Evolutionary conservation across 2,797 vertebrate species (phyloP).

Genomic region (Morelia viridis): DNA sequence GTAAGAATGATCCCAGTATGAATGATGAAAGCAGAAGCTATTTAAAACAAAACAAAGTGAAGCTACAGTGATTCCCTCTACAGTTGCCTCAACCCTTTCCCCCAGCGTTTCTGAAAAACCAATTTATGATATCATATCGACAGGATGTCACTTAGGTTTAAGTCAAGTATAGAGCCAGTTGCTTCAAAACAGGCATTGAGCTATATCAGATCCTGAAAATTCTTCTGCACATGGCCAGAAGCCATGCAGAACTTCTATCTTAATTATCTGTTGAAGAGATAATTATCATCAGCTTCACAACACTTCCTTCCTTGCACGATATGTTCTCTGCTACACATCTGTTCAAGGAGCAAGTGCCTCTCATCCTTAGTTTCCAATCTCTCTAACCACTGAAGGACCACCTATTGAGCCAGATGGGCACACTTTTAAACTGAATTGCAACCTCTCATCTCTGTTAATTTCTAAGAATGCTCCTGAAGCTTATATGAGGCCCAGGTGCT

Average conservation of each 20-base stretch:
- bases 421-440: not conserved
- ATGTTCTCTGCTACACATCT: not conserved
- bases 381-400: not conserved
- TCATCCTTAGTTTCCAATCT: not conserved
- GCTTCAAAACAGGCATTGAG: not conserved
- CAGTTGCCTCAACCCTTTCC: not conserved
- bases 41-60: constrained; percentile 2
- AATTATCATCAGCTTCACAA: not conserved
- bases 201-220: not conserved
- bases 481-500: not conserved
- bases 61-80: not conserved
- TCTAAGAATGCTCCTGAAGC: not conserved
- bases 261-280: not conserved
- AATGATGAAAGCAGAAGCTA: constrained; percentile 12
- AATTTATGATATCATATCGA: constrained; percentile 13
- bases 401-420: not conserved
- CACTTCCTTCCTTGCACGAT: not conserved
- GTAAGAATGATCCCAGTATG: constrained; percentile 5
- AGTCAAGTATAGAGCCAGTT: not conserved
- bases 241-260: not conserved
- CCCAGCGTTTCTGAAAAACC: not conserved
- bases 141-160: constrained; percentile 5
- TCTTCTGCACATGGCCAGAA: not conserved
- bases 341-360: not conserved
- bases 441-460: not conserved